Evolutionary conservation across 1,140 invertebrate genomes (phyloP), one percentile per base, ranked within the genome.

Genomic region (Lineus longissimus): DNA sequence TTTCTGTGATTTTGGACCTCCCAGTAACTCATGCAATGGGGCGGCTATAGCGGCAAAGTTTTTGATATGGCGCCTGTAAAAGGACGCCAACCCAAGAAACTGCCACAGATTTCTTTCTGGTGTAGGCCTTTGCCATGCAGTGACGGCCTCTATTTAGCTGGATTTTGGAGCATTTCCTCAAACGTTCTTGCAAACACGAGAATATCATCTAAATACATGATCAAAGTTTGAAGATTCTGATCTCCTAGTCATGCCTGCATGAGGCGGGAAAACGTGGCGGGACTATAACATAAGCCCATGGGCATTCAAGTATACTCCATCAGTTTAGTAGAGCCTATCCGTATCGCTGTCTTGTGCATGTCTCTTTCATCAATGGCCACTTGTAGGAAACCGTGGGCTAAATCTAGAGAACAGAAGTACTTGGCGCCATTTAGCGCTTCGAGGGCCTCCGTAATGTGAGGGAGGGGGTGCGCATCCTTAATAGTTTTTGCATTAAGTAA

Each of bases 11-110:
- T 36, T 36, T 15, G 33, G 33, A 7, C 33, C 33, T 36, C 33
- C 33, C 33, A 15, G 15, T 36, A 36, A 15, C 33, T 36, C 33
- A 36, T 36, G 33, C 33, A 36, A 36, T 36, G 33, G 33, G 33
- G 6, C 64, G 6, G 78, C 78, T 11, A 76, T 59, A 66, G 73
- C 61, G n/a, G 78, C 64, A 64, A 67, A 70, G 22, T 61, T 57
- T 27, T 68, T 76, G 25, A 84, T 70, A 66, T 82, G 83, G 63
- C 71, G 68, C 2, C 75, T 41, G 64, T 78, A 78, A 64, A 80
- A 84, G 45, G 76, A 73, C 55, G 76, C 62, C 19, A 86, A 65
- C 0, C 85, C 84, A 2, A 85, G 31, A 65, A 86, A 85, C 15
- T 70, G 27, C 40, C 77, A 67, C 0, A 85, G 30, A 43, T 83